Evolutionary conservation across 2,113 vertebrate genomes (phyloP).

Genomic region (Megaceryle torquata): DNA sequence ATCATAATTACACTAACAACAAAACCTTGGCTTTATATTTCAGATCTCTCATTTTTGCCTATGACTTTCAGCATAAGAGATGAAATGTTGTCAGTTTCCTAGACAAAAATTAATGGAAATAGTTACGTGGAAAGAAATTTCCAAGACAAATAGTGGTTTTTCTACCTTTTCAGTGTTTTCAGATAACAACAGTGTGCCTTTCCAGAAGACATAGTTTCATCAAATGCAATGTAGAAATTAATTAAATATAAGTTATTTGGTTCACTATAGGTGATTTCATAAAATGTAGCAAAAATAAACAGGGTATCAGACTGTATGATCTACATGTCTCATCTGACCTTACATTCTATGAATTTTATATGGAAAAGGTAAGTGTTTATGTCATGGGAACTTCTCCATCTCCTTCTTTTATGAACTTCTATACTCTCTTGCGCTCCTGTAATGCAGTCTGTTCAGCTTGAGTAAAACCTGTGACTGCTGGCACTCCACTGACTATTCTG

Average conservation of each 20-base stretch:
- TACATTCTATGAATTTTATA: neutral
- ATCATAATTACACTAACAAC: neutral
- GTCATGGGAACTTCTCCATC: neutral
- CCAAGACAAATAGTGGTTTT: neutral
- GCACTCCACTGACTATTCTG: neutral
- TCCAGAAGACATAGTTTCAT: neutral
- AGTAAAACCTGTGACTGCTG: neutral
- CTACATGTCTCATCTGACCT: neutral
- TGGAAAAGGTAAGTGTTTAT: neutral
- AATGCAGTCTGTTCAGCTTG: neutral
- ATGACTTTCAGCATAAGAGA: neutral
- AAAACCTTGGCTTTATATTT: neutral
- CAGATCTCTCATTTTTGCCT: neutral
- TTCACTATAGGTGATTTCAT: neutral
- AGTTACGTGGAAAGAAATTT: neutral
- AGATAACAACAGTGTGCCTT: neutral
- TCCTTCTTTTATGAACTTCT: neutral
- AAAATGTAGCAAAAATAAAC: neutral
- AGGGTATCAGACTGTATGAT: neutral
- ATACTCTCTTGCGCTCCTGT: neutral
- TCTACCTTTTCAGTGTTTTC: neutral
- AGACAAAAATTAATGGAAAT: neutral
- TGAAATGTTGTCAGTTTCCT: neutral
- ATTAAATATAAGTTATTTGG: neutral
- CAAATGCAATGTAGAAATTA: neutral